Base-by-base conservation (phyloP, 2,113 vertebrate species). In the Ageneiosus marmoratus region DNA sequence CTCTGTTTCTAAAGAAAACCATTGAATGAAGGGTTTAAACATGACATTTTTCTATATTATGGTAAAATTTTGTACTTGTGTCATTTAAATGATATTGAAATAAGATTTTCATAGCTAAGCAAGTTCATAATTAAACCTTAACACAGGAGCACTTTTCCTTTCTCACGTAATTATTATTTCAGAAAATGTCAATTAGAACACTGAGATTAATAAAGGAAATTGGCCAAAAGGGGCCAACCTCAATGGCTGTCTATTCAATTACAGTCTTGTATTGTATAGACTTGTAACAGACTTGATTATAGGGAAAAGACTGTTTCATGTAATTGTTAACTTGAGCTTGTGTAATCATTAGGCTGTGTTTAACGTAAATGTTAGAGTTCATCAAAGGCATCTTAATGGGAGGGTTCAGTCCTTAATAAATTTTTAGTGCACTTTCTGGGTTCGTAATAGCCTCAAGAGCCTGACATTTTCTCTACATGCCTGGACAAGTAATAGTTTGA, bases 1-100 rank as follows among this genome's bases (percentile, higher is more conserved):
- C 87, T 97, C 96, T 22, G 95, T 91, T 93, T 96, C 95, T 99
- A 89, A 84, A 81, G 18, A 34, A 78, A 78, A 53, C 34, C 32
- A 48, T 37, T 13, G 20, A 53, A 29, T n/a, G 53, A 53, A 2
- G 51, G 22, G 37, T 2, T 27, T 24, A 41, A 44, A 50, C 6
- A 18, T 51, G 27, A n/a, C 1, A 44, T 53, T 53, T 37, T 37
- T 22, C 62, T 4, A 79, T 32, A 50, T 37, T 24, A 29, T 27
- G 24, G 16, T 37, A 37, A 5, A 60, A n/a, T n/a, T 27, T 50
- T 50, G 55, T 62, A 81, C 18, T 7, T 27, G 34, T 0, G 15
- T 51, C 6, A 32, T 51, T 46, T 18, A 18, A 32, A 20, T 0
- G 6, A 20, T 72, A 27, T 62, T 3, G 11, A 32, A 48, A 48